These are phyloP conservation scores for Meteorus sp. DNA, from an alignment of 1,140 invertebrate species.

Conservation along the genomic window DNA sequence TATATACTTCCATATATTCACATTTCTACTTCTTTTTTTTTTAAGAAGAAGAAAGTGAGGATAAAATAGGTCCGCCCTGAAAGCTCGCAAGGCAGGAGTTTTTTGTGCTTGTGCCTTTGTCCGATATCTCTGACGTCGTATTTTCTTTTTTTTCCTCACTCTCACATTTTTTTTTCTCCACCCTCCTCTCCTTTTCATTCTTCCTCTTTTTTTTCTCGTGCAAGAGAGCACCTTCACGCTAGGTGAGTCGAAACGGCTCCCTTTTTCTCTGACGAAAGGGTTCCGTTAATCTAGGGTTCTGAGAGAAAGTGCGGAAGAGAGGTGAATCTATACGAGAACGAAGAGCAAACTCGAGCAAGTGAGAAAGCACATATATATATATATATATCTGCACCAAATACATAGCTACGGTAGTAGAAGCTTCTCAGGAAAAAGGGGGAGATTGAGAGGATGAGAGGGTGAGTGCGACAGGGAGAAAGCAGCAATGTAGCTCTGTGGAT, in stretches of 20 bases:
- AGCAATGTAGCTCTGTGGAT: conserved; percentile 6
- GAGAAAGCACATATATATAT: conserved; percentile 36
- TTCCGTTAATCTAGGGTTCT: conserved; percentile 58
- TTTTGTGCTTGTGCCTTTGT: conserved; percentile 12
- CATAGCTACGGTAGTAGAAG: conserved; percentile 27
- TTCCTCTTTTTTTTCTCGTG: conserved; percentile 24
- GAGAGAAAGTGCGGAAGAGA: conserved; percentile 15
- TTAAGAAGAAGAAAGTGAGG: neutral
- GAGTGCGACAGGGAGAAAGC: conserved; percentile 28
- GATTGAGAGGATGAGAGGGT: conserved; percentile 25
- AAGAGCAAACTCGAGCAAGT: conserved; percentile 29
- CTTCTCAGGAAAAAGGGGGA: conserved; percentile 15
- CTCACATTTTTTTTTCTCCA: neutral
- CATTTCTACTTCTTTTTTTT: neutral
- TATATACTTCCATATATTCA: too few relatives aligned
- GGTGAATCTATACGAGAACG: conserved; percentile 29
- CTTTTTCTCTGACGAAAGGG: conserved; percentile 47
- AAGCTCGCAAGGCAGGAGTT: conserved; percentile 6
- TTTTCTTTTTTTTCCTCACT: neutral
- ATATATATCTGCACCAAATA: too few relatives aligned
- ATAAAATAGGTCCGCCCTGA: conserved; percentile 2
- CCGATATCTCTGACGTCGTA: neutral
- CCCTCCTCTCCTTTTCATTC: neutral
- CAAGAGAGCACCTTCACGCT: conserved; percentile 48
- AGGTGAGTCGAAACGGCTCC: conserved; percentile 47